Conservation (phyloP, 2,888 invertebrate species). For the Platycnemis pennipes region DNA sequence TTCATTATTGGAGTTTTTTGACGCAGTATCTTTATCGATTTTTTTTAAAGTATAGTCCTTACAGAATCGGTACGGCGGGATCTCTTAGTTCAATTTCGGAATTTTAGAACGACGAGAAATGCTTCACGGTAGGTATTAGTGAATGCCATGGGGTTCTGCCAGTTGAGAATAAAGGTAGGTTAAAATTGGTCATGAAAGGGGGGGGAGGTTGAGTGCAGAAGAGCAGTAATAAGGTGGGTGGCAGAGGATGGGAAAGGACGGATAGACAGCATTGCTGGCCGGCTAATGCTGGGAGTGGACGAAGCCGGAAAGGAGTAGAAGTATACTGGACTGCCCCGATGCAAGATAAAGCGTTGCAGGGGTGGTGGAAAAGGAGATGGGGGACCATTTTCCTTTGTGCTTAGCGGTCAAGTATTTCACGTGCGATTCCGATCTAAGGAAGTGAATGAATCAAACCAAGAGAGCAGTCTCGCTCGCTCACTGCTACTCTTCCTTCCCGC, state of each 20-base stretch:
- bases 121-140: background rate
- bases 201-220: background rate
- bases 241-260: background rate
- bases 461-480: background rate
- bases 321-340: background rate
- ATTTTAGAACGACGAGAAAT: background rate
- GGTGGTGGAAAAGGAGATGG: background rate
- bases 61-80: background rate
- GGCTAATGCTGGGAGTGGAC: background rate
- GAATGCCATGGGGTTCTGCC: background rate
- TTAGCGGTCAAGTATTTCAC: constrained; percentile 63
- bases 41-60: too few species aligned
- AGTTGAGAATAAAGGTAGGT: background rate
- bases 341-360: constrained; percentile 17
- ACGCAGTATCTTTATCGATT: too few species aligned
- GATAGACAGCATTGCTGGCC: background rate
- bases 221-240: background rate
- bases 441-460: constrained; percentile 64
- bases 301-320: background rate
- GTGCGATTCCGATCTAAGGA: constrained; percentile 59
- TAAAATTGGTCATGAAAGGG: background rate
- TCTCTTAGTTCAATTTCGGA: background rate
- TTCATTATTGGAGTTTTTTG: too few species aligned
- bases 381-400: constrained; percentile 59
- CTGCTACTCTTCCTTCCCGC: background rate